These are phyloP conservation scores for Anolis apletophallus DNA, from an alignment of 2,797 vertebrate species.

Conservation along the genomic window DNA sequence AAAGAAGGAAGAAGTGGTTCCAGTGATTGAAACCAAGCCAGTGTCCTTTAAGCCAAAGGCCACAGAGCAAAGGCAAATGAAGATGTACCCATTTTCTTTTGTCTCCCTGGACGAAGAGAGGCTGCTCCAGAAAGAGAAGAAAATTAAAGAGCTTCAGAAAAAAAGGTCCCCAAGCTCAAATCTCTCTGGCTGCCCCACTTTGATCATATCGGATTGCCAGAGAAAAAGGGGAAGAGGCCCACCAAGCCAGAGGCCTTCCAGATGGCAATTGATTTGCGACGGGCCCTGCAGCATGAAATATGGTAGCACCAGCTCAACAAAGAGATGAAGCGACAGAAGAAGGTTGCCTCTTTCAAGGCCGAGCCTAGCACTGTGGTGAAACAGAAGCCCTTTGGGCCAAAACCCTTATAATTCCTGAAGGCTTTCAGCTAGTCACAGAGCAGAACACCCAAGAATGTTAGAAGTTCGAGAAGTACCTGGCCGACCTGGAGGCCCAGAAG, in stretches of 20 bases:
- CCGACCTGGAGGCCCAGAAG: conserved; percentile 76
- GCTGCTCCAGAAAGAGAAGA: conserved; percentile 87
- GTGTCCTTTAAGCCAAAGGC: conserved; percentile 90
- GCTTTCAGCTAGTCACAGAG: conserved; percentile 91
- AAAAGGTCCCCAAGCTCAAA: conserved; percentile 90
- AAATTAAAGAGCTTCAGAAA: conserved; percentile 84
- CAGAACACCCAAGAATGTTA: conserved; percentile 87
- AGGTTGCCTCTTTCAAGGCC: conserved; percentile 87
- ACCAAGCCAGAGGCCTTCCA: conserved; percentile 91
- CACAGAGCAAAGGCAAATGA: conserved; percentile 81
- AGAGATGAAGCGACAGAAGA: conserved; percentile 87
- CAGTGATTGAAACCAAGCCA: conserved; percentile 82
- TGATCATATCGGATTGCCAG: conserved; percentile 84
- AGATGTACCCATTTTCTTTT: conserved; percentile 93
- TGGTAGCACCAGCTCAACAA: conserved; percentile 92
- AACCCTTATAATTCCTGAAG: conserved; percentile 77
- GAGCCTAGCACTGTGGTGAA: conserved; percentile 84
- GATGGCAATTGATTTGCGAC: conserved; percentile 85
- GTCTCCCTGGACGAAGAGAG: conserved; percentile 87
- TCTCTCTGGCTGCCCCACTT: conserved; percentile 89
- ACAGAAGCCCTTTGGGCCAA: conserved; percentile 91
- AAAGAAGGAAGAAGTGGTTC: conserved; percentile 78
- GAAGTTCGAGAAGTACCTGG: conserved; percentile 82
- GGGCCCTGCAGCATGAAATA: conserved; percentile 82
- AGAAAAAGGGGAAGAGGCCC: conserved; percentile 85